phyloP scores from a whole-genome alignment of 2,797 vertebrate species.

The Pantherophis alleghaniensis region DNA sequence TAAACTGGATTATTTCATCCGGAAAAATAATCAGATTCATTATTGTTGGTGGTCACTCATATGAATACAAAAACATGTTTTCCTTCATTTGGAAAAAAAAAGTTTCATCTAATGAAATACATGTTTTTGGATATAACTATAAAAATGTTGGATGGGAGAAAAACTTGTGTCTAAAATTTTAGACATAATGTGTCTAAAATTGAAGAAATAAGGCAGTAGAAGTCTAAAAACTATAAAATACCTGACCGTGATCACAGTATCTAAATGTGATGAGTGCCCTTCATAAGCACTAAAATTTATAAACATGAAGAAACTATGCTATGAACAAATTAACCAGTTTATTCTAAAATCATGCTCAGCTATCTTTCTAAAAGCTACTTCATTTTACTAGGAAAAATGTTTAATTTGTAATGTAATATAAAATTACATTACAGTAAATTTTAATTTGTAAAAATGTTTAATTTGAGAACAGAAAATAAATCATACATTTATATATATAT shows the following conservation, averaged over 20 bases:
- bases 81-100: background rate
- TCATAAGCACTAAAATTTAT: background rate
- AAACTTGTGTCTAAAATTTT: background rate
- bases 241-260: background rate
- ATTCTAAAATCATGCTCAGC: background rate
- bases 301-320: background rate
- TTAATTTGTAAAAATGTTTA: too few species aligned
- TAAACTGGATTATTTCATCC: constrained; percentile 49
- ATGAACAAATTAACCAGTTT: background rate
- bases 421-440: too few species aligned
- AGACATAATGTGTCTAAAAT: background rate
- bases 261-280: background rate
- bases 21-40: constrained; percentile 47
- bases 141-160: background rate
- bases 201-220: background rate
- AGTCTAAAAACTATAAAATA: background rate
- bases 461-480: background rate
- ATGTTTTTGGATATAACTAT: background rate
- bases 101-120: background rate
- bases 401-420: background rate
- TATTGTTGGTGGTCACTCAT: constrained; percentile 44
- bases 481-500: background rate
- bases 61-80: constrained; percentile 26
- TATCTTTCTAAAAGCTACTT: background rate
- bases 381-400: background rate